A percentile compares a stretch with the other conserved stretches of the same genome.
Evolutionary conservation across 2,113 vertebrate genomes (phyloP).

Genomic region (Ceratotherium simum): DNA sequence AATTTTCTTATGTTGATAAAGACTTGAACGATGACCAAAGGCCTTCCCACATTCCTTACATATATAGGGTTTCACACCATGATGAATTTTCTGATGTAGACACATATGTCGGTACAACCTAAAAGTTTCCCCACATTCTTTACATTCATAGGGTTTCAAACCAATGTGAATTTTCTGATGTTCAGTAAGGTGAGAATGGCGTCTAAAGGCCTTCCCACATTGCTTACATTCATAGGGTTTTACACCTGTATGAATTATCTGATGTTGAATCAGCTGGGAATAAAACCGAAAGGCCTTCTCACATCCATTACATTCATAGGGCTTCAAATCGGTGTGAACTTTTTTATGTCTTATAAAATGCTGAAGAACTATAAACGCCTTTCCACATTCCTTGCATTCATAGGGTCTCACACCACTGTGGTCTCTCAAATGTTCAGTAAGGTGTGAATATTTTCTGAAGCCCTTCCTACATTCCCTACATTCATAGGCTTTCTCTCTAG

Average conservation of each 20-base stretch:
- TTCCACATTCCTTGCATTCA: slow-evolving; percentile 49
- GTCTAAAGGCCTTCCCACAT: slow-evolving; percentile 53
- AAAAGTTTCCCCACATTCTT: slow-evolving; percentile 66
- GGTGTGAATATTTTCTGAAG: slow-evolving; percentile 6
- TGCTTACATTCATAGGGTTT: slow-evolving; percentile 57
- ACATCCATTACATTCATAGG: slow-evolving; percentile 51
- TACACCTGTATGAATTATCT: slow-evolving; percentile 35
- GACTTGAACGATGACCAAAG: slow-evolving; percentile 72
- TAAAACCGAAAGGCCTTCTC: slow-evolving; percentile 53
- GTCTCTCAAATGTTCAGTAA: slow-evolving; percentile 26
- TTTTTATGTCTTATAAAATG: slow-evolving; percentile 51
- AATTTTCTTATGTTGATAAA: slow-evolving; percentile 74
- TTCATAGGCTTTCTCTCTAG: slow-evolving; percentile 29
- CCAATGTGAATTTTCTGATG: slow-evolving; percentile 55
- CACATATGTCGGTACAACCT: slow-evolving; percentile 52
- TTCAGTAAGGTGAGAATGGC: slow-evolving; percentile 49
- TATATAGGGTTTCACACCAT: slow-evolving; percentile 73
- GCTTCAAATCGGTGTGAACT: slow-evolving; percentile 19
- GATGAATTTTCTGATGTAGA: slow-evolving; percentile 75
- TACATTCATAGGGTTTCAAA: slow-evolving; percentile 54
- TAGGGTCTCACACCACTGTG: background rate
- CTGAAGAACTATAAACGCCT: slow-evolving; percentile 39
- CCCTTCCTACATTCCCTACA: slow-evolving; percentile 3
- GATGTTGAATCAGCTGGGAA: slow-evolving; percentile 54
- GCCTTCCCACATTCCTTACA: slow-evolving; percentile 84